Evolutionary conservation across 2,888 invertebrate genomes (phyloP).

Genomic region (Drosophila pseudotalamancana): DNA sequence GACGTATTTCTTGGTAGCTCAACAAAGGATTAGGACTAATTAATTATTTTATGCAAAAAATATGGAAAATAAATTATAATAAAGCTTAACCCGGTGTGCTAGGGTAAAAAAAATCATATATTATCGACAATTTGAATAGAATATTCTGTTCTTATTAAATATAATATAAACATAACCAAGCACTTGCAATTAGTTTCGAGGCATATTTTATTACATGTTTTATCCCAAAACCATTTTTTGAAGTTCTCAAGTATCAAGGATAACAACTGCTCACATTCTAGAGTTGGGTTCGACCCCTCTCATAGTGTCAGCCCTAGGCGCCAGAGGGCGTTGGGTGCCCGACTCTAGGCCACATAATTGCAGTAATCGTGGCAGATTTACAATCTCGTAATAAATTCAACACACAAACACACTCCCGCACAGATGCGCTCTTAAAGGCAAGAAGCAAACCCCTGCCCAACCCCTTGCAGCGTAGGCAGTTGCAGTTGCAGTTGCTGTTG

Average conservation of each 20-base stretch:
- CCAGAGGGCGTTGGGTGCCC: slow-evolving; percentile 15
- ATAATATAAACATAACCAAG: not conserved
- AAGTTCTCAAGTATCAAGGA: not conserved
- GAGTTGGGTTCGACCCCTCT: not conserved
- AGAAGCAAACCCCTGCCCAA: slow-evolving; percentile 25
- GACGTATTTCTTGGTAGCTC: no score
- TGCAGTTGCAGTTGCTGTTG: slow-evolving; percentile 56
- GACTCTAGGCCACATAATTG: slow-evolving; percentile 55
- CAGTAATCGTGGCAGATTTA: slow-evolving; percentile 60
- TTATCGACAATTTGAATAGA: no score
- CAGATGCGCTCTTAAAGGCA: slow-evolving; percentile 43
- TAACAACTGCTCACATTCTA: not conserved
- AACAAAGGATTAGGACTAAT: no score
- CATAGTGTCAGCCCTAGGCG: not conserved
- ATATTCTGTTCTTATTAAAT: no score
- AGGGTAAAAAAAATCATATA: no score
- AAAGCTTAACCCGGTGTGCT: no score
- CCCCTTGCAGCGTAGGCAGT: slow-evolving; percentile 27
- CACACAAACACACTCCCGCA: slow-evolving; percentile 22
- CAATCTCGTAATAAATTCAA: slow-evolving; percentile 67
- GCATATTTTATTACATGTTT: not conserved
- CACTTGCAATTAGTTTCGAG: not conserved
- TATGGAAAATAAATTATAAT: no score
- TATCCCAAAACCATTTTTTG: not conserved
- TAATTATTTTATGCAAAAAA: no score